Evolutionary conservation across 1,140 invertebrate genomes (phyloP), one percentile per base, ranked within the genome.

Genomic region (Lepidurus apus): DNA sequence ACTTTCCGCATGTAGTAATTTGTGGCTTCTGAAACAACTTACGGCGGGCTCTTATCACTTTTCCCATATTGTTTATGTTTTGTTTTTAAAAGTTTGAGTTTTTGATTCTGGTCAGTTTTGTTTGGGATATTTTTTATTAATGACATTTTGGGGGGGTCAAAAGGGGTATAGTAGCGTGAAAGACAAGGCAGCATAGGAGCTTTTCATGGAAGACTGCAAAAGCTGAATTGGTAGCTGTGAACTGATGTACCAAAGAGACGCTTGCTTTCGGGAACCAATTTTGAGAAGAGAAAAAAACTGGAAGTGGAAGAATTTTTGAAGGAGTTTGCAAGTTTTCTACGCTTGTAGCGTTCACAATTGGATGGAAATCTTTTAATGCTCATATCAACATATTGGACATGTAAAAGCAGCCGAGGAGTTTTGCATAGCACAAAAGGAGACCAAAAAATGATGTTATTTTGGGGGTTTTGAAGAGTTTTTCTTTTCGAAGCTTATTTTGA

Each of bases 191-290:
- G 53, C 53, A 21, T 65, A 65, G 47, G 9, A 13, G 21, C 6
- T 65, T 65, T 13, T 65, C 8, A 13, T 65, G 47, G 13, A 13
- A 65, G 47, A 13, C 47, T 65, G 47, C 47, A 13, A 11, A 65
- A 65, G 47, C 47, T 65, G 47, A 65, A 65, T 65, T 65, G 53
- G 53, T 65, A 65, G 53, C 53, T 65, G 53, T 65, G 53, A 34
- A 65, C 53, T 65, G 53, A 65, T 11, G 53, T 65, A 65, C 53
- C 53, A 65, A 65, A 65, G 53, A 65, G 53, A 65, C 17, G 53
- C 53, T 65, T 65, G 53, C 21, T 65, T 65, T 65, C 53, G 53
- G 53, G 53, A 65, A 65, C 53, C 53, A 65, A 65, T 65, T 65
- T 65, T 65, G 7, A 65, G 53, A 65, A 65, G 53, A 17, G 7